A percentile compares a stretch with the other conserved stretches of the same genome.
Evolutionary conservation across 2,113 vertebrate genomes (phyloP).

Genomic region (Pygoscelis adeliae): DNA sequence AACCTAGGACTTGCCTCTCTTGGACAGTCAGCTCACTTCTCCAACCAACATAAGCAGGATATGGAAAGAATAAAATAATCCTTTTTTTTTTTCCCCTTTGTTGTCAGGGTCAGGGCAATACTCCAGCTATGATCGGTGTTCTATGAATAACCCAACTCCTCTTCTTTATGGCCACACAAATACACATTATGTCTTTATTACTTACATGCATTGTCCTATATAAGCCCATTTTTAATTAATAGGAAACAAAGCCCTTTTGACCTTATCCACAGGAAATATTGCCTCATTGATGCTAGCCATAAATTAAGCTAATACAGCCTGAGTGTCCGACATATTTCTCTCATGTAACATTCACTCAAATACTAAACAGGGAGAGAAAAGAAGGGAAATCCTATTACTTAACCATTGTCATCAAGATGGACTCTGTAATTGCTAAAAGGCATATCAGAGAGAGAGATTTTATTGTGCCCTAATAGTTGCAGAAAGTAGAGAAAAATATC

Average conservation of each 20-base stretch:
- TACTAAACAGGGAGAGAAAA: slow-evolving; percentile 2
- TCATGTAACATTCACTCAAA: slow-evolving; percentile 1
- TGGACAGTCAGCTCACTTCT: neutral
- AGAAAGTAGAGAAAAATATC: neutral
- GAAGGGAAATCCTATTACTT: neutral
- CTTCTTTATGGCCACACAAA: neutral
- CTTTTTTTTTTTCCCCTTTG: neutral
- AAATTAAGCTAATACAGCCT: slow-evolving; percentile 19
- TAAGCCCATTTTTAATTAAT: slow-evolving; percentile 36
- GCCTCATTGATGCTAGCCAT: neutral
- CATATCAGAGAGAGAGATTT: neutral
- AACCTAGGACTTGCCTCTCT: neutral
- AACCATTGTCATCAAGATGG: neutral
- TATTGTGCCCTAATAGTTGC: neutral
- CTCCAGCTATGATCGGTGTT: neutral
- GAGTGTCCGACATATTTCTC: neutral
- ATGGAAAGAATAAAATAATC: neutral
- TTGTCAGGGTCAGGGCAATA: neutral
- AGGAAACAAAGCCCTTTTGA: slow-evolving; percentile 35
- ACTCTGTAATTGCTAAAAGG: neutral
- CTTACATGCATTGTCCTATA: neutral
- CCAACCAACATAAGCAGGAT: neutral
- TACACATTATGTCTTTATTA: slow-evolving; percentile 13
- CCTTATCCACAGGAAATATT: slow-evolving; percentile 17
- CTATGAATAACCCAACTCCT: neutral